Evolutionary conservation across 2,797 vertebrate genomes (phyloP).

Genomic region (Phrynocephalus guinanensis): DNA sequence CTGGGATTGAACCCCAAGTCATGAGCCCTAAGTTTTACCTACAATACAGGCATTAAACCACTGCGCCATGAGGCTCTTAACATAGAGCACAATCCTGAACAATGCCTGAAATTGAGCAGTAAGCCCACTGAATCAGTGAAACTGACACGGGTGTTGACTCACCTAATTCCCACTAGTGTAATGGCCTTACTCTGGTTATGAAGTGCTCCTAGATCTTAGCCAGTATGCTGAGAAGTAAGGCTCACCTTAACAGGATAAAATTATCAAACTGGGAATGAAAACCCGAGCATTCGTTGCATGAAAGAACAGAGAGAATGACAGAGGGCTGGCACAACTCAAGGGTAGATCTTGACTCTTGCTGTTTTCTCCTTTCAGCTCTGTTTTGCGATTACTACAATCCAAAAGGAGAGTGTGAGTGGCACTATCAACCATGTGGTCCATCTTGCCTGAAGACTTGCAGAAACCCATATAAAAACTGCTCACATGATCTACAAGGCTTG

Average conservation of each 20-base stretch:
- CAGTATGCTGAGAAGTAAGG: too few relatives aligned
- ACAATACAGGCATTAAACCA: too few relatives aligned
- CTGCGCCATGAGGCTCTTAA: too few relatives aligned
- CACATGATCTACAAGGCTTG: constrained; percentile 79
- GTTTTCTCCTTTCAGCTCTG: constrained; percentile 79
- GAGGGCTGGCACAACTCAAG: constrained; percentile 4
- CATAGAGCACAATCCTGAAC: too few relatives aligned
- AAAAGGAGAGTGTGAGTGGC: constrained; percentile 87
- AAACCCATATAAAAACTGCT: constrained; percentile 86
- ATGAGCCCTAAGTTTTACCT: too few relatives aligned
- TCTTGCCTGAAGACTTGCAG: constrained; percentile 90
- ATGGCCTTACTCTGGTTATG: not conserved
- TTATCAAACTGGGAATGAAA: not conserved
- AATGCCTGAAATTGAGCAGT: too few relatives aligned
- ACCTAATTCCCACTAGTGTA: not conserved
- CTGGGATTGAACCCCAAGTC: too few relatives aligned
- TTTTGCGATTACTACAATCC: constrained; percentile 95
- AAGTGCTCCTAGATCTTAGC: not conserved
- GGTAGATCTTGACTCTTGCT: constrained; percentile 8
- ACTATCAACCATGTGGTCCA: constrained; percentile 90
- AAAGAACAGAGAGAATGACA: not conserved
- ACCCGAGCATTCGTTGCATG: not conserved
- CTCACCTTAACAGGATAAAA: not conserved
- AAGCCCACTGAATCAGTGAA: not conserved
- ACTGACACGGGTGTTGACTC: too few relatives aligned